phyloP scores from a whole-genome alignment of 2,797 vertebrate species.

The Phylloscopus collybita region DNA sequence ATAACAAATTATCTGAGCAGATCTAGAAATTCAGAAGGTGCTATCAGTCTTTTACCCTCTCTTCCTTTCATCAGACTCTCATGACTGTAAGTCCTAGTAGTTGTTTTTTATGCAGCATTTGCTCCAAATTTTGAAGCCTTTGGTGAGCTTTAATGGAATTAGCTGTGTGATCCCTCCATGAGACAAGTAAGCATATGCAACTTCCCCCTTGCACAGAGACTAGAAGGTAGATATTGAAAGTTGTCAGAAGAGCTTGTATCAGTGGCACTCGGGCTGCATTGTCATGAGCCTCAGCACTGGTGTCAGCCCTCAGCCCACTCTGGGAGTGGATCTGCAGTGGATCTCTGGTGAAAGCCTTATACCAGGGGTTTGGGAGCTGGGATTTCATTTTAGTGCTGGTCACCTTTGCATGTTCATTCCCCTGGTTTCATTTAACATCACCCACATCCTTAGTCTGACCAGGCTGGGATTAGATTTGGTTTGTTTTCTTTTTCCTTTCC shows the following conservation, averaged over 20 bases:
- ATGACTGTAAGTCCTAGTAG: neutral
- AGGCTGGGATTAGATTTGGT: slow-evolving; percentile 17
- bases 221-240: neutral
- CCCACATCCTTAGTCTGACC: slow-evolving; percentile 30
- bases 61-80: neutral
- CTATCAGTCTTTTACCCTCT: neutral
- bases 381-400: neutral
- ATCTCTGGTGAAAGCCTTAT: neutral
- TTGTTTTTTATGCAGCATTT: neutral
- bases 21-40: neutral
- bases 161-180: neutral
- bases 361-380: neutral
- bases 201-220: neutral
- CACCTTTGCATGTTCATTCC: neutral
- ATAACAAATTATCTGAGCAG: neutral
- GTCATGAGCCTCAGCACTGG: neutral
- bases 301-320: neutral
- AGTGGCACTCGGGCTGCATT: neutral
- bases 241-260: neutral
- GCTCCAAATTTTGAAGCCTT: neutral
- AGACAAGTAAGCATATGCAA: neutral
- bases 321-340: neutral
- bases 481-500: slow-evolving; percentile 59
- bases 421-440: slow-evolving; percentile 42
- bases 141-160: neutral